A percentile compares a stretch with the other conserved stretches of the same genome.
phyloP scores from a whole-genome alignment of 1,140 invertebrate species.

The Drosophila pallidifrons region DNA sequence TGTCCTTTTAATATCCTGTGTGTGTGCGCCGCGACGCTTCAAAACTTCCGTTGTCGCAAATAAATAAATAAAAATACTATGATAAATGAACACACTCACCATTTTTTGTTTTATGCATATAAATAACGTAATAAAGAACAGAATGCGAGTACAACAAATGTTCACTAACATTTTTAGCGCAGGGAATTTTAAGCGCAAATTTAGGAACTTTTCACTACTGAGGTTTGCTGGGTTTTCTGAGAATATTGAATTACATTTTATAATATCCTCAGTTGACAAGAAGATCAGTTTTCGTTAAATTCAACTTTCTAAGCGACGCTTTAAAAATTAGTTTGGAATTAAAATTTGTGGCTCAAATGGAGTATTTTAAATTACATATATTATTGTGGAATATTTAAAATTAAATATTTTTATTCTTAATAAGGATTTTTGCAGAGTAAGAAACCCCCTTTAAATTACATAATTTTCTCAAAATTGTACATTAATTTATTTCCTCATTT shows the following conservation, averaged over 20 bases:
- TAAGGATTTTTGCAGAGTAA: too few species aligned
- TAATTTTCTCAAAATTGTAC: too few species aligned
- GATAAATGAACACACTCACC: slow-evolving; percentile 38
- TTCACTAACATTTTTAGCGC: neutral
- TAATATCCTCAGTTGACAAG: too few species aligned
- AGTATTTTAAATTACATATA: too few species aligned
- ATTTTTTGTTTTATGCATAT: slow-evolving; percentile 14
- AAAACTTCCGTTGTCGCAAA: slow-evolving; percentile 68
- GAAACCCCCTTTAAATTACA: too few species aligned
- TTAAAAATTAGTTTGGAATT: too few species aligned
- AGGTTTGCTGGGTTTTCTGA: too few species aligned
- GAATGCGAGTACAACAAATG: neutral
- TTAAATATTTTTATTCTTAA: too few species aligned
- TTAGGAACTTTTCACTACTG: neutral
- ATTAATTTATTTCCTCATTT: neutral
- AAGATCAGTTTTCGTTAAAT: too few species aligned
- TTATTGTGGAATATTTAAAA: too few species aligned
- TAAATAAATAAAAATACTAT: slow-evolving; percentile 60
- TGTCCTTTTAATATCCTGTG: slow-evolving; percentile 79
- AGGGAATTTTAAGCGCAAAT: neutral
- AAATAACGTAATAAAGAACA: neutral
- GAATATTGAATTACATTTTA: neutral
- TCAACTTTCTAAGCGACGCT: too few species aligned
- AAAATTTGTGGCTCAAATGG: too few species aligned
- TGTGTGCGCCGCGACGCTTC: slow-evolving; percentile 49